Conservation (phyloP, 2,888 invertebrate genomes). For the Gortyna flavago region DNA sequence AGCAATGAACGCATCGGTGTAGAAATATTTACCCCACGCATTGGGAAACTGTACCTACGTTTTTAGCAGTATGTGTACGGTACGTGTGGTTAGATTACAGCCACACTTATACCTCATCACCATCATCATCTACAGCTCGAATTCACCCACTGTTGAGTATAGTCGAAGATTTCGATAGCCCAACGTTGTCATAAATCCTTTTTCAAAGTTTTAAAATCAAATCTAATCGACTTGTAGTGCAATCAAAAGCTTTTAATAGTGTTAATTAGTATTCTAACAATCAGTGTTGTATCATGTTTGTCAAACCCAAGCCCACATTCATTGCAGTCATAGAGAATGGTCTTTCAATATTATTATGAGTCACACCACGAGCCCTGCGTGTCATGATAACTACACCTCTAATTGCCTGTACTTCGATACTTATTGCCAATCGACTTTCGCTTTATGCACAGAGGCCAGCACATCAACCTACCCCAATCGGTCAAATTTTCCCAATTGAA, state of each 20-base stretch:
- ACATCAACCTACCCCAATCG: too few species aligned
- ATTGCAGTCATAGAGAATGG: conserved; percentile 4
- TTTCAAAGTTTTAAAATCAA: not conserved
- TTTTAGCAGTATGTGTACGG: not conserved
- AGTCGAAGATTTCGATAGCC: not conserved
- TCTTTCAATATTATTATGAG: conserved; percentile 7
- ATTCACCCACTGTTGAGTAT: too few species aligned
- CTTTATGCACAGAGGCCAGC: too few species aligned
- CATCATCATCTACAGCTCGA: too few species aligned
- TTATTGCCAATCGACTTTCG: conserved; percentile 10
- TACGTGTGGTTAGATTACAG: not conserved
- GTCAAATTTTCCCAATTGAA: too few species aligned
- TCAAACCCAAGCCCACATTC: not conserved
- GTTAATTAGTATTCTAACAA: not conserved
- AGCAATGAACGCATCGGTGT: conserved; percentile 24
- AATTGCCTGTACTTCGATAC: conserved; percentile 4
- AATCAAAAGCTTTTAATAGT: not conserved
- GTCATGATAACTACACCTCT: not conserved
- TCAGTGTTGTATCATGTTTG: not conserved
- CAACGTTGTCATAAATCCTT: not conserved
- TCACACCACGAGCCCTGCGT: conserved; percentile 6
- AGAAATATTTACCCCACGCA: not conserved
- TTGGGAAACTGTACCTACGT: not conserved
- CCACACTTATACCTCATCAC: too few species aligned
- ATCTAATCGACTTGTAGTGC: not conserved